Base-by-base conservation (phyloP, 2,888 invertebrate species). In the Caenorhabditis japonica region DNA sequence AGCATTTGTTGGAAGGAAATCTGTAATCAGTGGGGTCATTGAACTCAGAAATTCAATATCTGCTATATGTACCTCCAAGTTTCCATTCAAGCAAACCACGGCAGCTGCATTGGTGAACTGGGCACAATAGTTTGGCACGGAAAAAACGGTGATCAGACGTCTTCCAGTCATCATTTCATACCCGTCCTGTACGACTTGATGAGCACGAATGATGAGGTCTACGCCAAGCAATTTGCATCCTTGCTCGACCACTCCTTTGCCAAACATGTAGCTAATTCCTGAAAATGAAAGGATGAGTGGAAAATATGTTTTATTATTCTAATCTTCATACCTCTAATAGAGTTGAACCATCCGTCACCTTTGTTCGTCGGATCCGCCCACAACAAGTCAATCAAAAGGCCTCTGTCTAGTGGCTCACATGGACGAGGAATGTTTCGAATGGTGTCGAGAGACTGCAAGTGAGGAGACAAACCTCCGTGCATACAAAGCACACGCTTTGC, bases 51-150 rank as follows among this genome's bases (percentile, higher is more conserved):
- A 17, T 12, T 27, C 23, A 23, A 10, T 2, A 10, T n/a, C 13
- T 33, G 15, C 19, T 21, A 17, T 3, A 17, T 8, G 23, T 1
- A 81, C 80, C 75, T 80, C 75, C 39, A 83, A 47, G 60, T 82
- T 79, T 17, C 62, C 77, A 27, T 80, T 80, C 21, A 83, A 69
- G 60, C 79, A 79, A 21, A 83, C 82, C 25, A 83, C 83, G 15
- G 83, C 83, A n/a, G 83, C 83, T 19, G 83, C 81, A 52, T 83
- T 83, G 51, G 72, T 80, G 69, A 83, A 83, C 59, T 80, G 81
- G 21, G 70, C 59, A 44, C 79, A 80, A 52, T 83, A 83, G 72
- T 83, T 82, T 56, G 81, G 81, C n/a, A 82, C 83, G 7, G 82
- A 83, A 76, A 83, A 83, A 43, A 83, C 77, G 38, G 83, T 83